phyloP scores from a whole-genome alignment of 37 sponge, comb jelly and placozoan genomes.

The Chondrilla cf. caribensis region DNA sequence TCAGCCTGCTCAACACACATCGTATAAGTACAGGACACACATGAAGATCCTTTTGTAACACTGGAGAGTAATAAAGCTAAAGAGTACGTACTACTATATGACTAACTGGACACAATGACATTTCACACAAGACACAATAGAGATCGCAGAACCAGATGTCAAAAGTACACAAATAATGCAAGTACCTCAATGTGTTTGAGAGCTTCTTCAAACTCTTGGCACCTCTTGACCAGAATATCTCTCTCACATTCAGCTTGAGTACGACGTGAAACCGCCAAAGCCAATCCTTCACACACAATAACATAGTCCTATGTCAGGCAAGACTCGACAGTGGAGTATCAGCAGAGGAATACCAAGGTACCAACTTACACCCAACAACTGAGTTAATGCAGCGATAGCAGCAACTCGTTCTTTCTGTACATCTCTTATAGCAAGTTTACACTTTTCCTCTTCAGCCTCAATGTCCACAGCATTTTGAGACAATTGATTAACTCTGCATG shows the following conservation, averaged over 20 bases:
- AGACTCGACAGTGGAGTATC: too few relatives aligned
- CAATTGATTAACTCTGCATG: conserved; percentile 32
- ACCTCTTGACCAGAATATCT: not conserved
- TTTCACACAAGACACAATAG: too few relatives aligned
- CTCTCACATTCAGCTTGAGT: not conserved
- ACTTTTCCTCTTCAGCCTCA: conserved; percentile 59
- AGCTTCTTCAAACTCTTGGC: conserved; percentile 8
- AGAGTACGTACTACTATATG: too few relatives aligned
- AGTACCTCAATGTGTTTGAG: conserved; percentile 6
- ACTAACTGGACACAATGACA: too few relatives aligned
- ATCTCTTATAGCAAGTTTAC: conserved; percentile 29
- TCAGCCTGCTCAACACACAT: too few relatives aligned
- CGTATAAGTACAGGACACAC: too few relatives aligned
- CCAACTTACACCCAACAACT: conserved; percentile 1
- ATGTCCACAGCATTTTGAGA: conserved; percentile 52
- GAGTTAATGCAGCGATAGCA: not conserved
- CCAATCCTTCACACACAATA: conserved; percentile 2
- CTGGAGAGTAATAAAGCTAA: too few relatives aligned
- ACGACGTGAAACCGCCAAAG: not conserved
- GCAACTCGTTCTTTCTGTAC: conserved; percentile 44
- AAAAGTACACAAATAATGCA: too few relatives aligned
- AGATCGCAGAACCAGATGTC: too few relatives aligned
- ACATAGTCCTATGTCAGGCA: conserved; percentile 1
- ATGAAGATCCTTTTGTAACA: too few relatives aligned
- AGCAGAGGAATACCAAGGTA: too few relatives aligned